phyloP scores from a whole-genome alignment of 2,113 vertebrate species.

The Galemys pyrenaicus region DNA sequence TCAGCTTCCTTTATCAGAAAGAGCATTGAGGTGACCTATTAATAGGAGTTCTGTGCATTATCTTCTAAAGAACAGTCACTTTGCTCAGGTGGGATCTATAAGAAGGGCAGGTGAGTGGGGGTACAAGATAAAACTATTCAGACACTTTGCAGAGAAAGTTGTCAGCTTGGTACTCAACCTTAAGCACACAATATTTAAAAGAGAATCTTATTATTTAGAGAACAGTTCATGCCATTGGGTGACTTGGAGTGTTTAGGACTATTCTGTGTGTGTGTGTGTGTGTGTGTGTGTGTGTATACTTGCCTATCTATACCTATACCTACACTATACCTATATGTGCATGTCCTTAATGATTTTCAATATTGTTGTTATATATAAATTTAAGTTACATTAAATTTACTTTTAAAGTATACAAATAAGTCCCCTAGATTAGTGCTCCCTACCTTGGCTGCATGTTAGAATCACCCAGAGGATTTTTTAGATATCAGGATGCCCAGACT shows the following conservation, averaged over 20 bases:
- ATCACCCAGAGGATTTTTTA: not conserved
- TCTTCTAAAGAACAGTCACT: not conserved
- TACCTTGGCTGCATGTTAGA: not conserved
- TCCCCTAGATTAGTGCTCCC: not conserved
- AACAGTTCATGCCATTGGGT: not conserved
- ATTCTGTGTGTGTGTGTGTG: not conserved
- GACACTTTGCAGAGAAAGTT: not conserved
- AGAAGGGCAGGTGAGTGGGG: not conserved
- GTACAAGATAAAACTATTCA: not conserved
- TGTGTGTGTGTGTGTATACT: not conserved
- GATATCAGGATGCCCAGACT: not conserved
- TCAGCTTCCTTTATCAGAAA: not conserved
- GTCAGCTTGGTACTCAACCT: not conserved
- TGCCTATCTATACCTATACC: too few relatives aligned
- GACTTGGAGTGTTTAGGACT: not conserved
- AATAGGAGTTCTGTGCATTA: not conserved
- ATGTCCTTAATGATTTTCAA: not conserved
- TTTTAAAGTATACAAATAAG: not conserved
- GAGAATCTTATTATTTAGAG: not conserved
- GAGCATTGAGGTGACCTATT: not conserved
- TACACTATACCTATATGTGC: not conserved
- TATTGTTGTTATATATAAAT: not conserved
- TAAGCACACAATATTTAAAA: not conserved
- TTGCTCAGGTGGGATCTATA: not conserved
- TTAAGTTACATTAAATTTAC: not conserved